phyloP scores from a whole-genome alignment of 2,888 invertebrate species.

The Taenaris catops region DNA sequence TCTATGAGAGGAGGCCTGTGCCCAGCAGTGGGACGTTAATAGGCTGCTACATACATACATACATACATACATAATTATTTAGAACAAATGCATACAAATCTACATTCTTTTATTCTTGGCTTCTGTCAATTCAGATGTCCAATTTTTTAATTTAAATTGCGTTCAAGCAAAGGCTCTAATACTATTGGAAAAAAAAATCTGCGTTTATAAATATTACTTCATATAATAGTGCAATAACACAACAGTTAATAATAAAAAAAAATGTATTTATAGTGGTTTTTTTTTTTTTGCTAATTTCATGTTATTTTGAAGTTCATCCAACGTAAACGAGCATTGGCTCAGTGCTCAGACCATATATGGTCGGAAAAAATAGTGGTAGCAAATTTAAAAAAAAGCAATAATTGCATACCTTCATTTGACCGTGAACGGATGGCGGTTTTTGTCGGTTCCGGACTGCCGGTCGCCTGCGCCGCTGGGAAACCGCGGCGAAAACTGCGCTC shows the following conservation, averaged over 20 bases:
- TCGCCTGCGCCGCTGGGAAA: slow-evolving; percentile 51
- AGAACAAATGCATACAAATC: too few relatives aligned
- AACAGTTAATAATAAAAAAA: slow-evolving; percentile 15
- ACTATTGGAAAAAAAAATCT: too few relatives aligned
- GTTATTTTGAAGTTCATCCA: slow-evolving; percentile 53
- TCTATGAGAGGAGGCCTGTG: too few relatives aligned
- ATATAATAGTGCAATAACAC: neutral
- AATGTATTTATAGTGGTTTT: slow-evolving; percentile 17
- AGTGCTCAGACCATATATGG: slow-evolving; percentile 52
- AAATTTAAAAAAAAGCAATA: slow-evolving; percentile 57
- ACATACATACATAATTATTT: too few relatives aligned
- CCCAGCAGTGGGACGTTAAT: too few relatives aligned
- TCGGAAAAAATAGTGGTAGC: slow-evolving; percentile 49
- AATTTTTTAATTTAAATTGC: too few relatives aligned
- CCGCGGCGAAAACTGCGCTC: slow-evolving; percentile 24
- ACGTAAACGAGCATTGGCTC: slow-evolving; percentile 61
- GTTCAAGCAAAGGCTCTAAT: too few relatives aligned
- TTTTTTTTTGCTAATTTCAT: slow-evolving; percentile 34
- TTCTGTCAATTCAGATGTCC: too few relatives aligned
- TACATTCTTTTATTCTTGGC: too few relatives aligned
- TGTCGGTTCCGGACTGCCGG: slow-evolving; percentile 54
- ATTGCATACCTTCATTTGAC: slow-evolving; percentile 77
- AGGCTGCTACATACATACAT: too few relatives aligned
- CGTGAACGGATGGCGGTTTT: slow-evolving; percentile 61
- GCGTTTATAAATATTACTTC: slow-evolving; percentile 2